These are phyloP conservation scores for Gallinago nigripennis DNA, from an alignment of 2,797 vertebrate genomes.

Conservation along the genomic window DNA sequence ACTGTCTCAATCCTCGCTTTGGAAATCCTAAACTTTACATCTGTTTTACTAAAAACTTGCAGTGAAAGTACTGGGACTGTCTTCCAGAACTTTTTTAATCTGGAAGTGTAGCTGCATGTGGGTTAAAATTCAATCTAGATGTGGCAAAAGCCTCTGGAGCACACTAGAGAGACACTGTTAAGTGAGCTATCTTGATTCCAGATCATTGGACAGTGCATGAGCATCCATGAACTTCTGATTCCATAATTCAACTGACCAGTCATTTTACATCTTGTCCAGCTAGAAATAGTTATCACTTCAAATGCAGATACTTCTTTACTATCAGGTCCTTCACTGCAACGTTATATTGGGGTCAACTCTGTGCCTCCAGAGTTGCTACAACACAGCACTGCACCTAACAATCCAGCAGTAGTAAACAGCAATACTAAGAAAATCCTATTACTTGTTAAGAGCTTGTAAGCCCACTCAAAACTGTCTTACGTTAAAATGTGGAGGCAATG, in stretches of 20 bases:
- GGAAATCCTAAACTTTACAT: neutral
- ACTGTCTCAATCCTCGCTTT: neutral
- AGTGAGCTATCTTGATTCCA: neutral
- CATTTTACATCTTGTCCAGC: neutral
- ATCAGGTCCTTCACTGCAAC: neutral
- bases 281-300: neutral
- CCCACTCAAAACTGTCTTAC: neutral
- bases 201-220: neutral
- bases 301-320: neutral
- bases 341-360: neutral
- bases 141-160: neutral
- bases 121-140: neutral
- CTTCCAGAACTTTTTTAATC: neutral
- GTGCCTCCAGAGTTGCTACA: neutral
- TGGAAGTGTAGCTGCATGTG: neutral
- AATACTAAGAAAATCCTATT: neutral
- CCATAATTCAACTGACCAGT: neutral
- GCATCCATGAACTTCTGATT: neutral
- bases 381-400: neutral
- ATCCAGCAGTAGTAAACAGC: neutral
- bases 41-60: neutral
- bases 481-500: neutral
- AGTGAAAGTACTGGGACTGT: neutral
- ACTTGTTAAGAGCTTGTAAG: neutral
- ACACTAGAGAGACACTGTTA: neutral